Conservation (phyloP, 2,113 vertebrate species). For the Falcunculus frontatus region DNA sequence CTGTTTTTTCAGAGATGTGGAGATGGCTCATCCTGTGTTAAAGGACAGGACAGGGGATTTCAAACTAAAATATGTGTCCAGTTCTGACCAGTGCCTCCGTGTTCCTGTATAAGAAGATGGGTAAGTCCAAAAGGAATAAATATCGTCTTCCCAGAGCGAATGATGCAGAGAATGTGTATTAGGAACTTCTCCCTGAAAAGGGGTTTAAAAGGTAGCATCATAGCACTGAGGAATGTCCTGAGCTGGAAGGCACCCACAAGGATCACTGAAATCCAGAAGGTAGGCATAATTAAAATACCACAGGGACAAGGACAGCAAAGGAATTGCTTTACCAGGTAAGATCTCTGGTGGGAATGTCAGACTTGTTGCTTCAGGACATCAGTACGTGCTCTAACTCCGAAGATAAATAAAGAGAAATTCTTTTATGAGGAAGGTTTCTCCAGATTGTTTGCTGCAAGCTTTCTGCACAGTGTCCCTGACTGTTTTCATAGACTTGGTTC, state of each 20-base stretch:
- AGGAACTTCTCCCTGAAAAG: background rate
- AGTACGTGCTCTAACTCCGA: background rate
- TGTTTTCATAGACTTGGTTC: background rate
- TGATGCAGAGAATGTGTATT: background rate
- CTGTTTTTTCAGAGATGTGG: background rate
- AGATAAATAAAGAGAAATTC: background rate
- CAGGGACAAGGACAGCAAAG: background rate
- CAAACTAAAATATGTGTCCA: background rate
- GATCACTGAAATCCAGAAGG: background rate
- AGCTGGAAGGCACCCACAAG: background rate
- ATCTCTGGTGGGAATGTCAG: background rate
- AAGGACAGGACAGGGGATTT: background rate
- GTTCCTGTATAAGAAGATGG: background rate
- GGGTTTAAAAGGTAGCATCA: background rate
- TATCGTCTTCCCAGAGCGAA: background rate
- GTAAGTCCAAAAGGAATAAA: background rate
- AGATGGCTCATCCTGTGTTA: background rate
- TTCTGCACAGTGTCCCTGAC: background rate
- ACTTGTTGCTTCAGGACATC: background rate
- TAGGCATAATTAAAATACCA: background rate
- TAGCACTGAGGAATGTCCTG: background rate
- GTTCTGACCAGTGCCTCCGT: rapidly evolving
- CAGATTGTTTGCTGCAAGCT: background rate
- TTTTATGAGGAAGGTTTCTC: background rate
- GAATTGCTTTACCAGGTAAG: background rate